Conservation (phyloP, 2,888 invertebrate species). For the Macaria liturata region DNA sequence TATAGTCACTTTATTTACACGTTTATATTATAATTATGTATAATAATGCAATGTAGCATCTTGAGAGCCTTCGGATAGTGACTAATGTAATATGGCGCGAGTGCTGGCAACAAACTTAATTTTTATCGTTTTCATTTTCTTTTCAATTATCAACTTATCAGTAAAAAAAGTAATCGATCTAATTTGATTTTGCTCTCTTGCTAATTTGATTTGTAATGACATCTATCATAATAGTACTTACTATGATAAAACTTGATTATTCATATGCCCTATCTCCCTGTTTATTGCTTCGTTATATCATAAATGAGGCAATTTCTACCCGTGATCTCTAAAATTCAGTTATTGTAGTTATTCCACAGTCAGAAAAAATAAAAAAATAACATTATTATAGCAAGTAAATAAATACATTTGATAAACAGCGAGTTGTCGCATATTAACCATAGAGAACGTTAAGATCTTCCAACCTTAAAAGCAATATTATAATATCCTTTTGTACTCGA, state of each 20-base stretch:
- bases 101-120: conserved; percentile 60
- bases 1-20: conserved; percentile 82
- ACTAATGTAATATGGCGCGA: conserved; percentile 51
- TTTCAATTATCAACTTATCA: not conserved
- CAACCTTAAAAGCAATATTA: conserved; percentile 70
- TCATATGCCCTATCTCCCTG: no score
- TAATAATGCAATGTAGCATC: conserved; percentile 74
- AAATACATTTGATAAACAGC: conserved; percentile 26
- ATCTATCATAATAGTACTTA: no score
- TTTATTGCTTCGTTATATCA: no score
- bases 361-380: conserved; percentile 29
- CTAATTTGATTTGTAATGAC: no score
- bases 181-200: no score
- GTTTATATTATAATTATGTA: conserved; percentile 64
- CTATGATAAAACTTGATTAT: no score
- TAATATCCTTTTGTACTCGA: conserved; percentile 61
- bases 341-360: conserved; percentile 49
- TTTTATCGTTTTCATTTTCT: not conserved
- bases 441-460: conserved; percentile 54
- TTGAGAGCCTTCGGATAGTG: conserved; percentile 71
- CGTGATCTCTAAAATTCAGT: not conserved
- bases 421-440: conserved; percentile 32
- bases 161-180: no score
- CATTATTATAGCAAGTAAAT: conserved; percentile 26
- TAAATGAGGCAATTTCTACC: no score